Evolutionary conservation across 2,113 vertebrate species (phyloP), one percentile per base, ranked within the genome.

Genomic region (Malaclemys terrapin): DNA sequence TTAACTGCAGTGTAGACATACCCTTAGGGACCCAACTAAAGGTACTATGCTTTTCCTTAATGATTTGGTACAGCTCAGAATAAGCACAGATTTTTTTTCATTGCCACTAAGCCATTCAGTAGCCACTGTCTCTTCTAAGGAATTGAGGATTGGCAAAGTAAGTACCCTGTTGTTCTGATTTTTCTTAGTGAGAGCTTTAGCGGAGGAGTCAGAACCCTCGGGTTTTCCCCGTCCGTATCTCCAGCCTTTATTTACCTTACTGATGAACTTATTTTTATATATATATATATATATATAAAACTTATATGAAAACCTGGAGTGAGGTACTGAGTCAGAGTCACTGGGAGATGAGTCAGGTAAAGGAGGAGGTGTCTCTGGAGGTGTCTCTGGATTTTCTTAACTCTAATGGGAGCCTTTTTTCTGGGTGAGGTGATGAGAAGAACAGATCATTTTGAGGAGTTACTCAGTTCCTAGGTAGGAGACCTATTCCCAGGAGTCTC

Each of bases 381-480:
- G 35, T 16, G 42, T 42, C 42, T 42, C 42, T 42, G 42, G 42
- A 42, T 42, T 20, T 69, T 69, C 59, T 62, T 62, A 69, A 69
- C 35, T 69, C 31, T 20, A n/a, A 69, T n/a, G 31, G 35, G 17
- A n/a, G 31, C 62, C 27, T 69, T 69, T 69, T 69, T 69, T n/a
- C 62, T 20, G 62, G 7, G 6, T n/a, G 62, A n/a, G 29, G 5
- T 13, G 31, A 14, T 57, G 49, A 82, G 10, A 56, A 87, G 47
- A 89, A 91, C 79, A 47, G 38, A 10, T 6, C 79, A 52, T 76
- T 42, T n/a, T 69, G 2, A 56, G 92, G 88, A 85, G 82, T 81
- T 91, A 52, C n/a, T 97, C 50, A n/a, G 10, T 91, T 85, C 54
- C 88, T 93, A 76, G 25, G 92, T 75, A 89, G 35, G 75, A 50